Evolutionary conservation across 2,113 vertebrate genomes (phyloP), one percentile per base, ranked within the genome.

Genomic region (Microcebus murinus): DNA sequence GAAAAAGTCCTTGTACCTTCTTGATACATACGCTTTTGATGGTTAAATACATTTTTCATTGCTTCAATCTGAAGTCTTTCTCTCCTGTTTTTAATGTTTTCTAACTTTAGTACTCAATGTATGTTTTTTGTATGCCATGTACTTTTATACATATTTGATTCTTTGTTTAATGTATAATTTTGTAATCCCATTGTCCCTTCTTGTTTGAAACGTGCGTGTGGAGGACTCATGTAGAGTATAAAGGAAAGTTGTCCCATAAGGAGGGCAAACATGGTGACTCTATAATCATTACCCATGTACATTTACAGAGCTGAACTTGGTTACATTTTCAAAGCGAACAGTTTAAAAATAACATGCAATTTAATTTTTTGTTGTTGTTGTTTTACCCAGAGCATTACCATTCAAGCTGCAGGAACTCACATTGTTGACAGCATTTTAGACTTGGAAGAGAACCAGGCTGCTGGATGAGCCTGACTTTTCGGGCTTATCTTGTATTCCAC

Each of bases 301-400:
- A 87, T 29, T 76, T 84, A n/a, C 10, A 73, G n/a, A 91, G n/a
- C 50, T 95, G 42, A 84, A 87, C 42, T 94, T 39, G 88, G 25
- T 36, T n/a, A 23, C 39, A 63, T 94, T 97, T 98, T 94, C 34
- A 91, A 68, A 95, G 52, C 74, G 50, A 86, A 87, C 13, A 42
- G 39, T 96, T 94, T 45, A 91, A 95, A 96, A 95, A 88, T 18
- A 63, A 15, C n/a, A 80, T 59, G 8, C 12, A 68, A 93, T 97
- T 96, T 93, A 89, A 83, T 95, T 94, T 96, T 94, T 97, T 85
- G 9, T 81, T 92, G 48, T 48, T 48, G 48, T 92, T 94, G 74
- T 94, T 97, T 91, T 57, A 39, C 48, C 45, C 36, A 83, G 36
- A 94, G 61, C 83, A 87, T 96, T 96, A 55, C 36, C 48, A 84